Conservation (phyloP, 2,888 invertebrate species). For the Drosophila barbarae region DNA sequence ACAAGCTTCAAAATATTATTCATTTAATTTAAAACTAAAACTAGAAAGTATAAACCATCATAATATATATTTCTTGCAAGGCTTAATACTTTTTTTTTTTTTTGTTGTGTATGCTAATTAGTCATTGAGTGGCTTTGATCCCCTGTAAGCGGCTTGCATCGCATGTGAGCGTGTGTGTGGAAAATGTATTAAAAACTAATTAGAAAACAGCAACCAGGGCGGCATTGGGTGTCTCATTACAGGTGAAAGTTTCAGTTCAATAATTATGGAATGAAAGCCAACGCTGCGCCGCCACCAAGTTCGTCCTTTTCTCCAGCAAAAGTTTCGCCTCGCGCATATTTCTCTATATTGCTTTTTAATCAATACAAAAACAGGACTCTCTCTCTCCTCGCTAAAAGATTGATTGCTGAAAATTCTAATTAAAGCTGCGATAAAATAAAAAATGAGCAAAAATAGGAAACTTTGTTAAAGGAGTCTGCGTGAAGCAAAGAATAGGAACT, state of each 20-base stretch:
- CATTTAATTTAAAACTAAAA: background rate
- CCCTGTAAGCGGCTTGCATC: slow-evolving; percentile 25
- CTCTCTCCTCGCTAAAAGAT: background rate
- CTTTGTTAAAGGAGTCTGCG: background rate
- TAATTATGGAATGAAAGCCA: slow-evolving; percentile 30
- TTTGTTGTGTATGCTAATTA: slow-evolving; percentile 43
- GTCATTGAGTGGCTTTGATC: slow-evolving; percentile 40
- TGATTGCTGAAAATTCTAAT: slow-evolving; percentile 1
- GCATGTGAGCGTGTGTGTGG: slow-evolving; percentile 16
- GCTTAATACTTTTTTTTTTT: background rate
- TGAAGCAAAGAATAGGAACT: background rate
- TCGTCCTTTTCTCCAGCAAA: slow-evolving; percentile 6
- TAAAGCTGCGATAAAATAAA: slow-evolving; percentile 1
- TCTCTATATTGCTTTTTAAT: slow-evolving; percentile 18
- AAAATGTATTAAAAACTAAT: slow-evolving; percentile 49
- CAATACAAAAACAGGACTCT: slow-evolving; percentile 6
- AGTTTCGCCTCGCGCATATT: slow-evolving; percentile 8
- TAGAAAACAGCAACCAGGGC: slow-evolving; percentile 32
- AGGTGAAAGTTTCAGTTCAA: slow-evolving; percentile 43
- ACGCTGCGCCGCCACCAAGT: slow-evolving; percentile 1
- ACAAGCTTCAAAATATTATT: background rate
- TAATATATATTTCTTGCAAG: background rate
- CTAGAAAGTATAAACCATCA: background rate
- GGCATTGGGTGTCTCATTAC: slow-evolving; percentile 22
- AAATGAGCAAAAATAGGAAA: background rate